These are phyloP conservation scores for Procavia capensis DNA, from an alignment of 2,113 vertebrate genomes.

Conservation along the genomic window DNA sequence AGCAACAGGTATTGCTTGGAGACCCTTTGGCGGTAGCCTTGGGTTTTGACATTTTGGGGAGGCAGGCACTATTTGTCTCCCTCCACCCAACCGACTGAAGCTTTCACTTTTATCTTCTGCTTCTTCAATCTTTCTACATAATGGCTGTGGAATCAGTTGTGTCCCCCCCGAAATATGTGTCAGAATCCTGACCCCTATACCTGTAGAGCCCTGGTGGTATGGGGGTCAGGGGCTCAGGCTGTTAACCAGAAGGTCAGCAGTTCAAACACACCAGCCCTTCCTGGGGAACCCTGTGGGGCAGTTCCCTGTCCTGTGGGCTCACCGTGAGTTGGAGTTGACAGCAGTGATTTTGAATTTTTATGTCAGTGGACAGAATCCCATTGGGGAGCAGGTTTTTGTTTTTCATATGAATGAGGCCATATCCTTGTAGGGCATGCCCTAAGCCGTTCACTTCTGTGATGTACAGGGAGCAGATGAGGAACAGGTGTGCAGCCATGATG, in stretches of 20 bases:
- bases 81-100: background rate
- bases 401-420: background rate
- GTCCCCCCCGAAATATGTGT: background rate
- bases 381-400: background rate
- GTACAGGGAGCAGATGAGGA: background rate
- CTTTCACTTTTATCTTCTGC: background rate
- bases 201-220: background rate
- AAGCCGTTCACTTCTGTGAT: background rate
- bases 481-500: background rate
- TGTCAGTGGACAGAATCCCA: background rate
- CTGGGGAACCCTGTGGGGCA: too few species aligned
- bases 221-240: too few species aligned
- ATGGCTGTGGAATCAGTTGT: background rate
- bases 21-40: background rate
- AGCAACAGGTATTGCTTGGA: background rate
- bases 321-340: too few species aligned
- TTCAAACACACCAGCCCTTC: too few species aligned
- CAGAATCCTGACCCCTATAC: background rate
- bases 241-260: too few species aligned
- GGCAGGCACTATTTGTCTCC: background rate
- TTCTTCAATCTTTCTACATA: background rate
- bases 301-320: too few species aligned
- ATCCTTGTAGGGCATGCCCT: background rate
- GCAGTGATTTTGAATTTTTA: too few species aligned
- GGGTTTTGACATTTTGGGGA: background rate